Percentiles rank a stretch among this genome's conserved stretches.
phyloP scores from a whole-genome alignment of 30 jellyfish, hydroid and myxozoan species.

The Aurelia coerulea region DNA sequence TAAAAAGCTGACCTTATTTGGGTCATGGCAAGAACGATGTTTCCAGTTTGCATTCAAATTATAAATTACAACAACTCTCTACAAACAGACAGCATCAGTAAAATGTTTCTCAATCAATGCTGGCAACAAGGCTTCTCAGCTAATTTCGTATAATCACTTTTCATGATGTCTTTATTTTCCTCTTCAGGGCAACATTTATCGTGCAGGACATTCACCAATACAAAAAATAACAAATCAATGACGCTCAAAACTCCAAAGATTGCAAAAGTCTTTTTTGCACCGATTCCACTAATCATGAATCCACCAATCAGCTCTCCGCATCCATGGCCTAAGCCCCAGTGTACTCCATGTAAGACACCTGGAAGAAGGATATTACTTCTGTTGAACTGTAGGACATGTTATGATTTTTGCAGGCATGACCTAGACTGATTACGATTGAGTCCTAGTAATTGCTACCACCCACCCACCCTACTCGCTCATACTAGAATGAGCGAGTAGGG shows the following conservation, averaged over 20 bases:
- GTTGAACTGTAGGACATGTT: no score
- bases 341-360: conserved; percentile 93
- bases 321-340: conserved; percentile 99
- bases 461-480: no score
- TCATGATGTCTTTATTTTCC: background rate
- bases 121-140: background rate
- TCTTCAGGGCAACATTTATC: conserved; percentile 67
- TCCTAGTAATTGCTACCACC: no score
- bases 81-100: no score
- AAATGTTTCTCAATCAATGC: no score
- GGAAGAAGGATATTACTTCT: background rate
- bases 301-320: conserved; percentile 96
- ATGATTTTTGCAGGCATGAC: no score
- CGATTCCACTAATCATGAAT: conserved; percentile 81
- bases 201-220: conserved; percentile 48
- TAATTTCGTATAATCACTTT: background rate
- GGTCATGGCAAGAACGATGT: no score
- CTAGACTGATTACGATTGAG: no score
- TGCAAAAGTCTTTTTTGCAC: conserved; percentile 77
- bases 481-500: no score
- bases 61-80: no score
- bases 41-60: no score
- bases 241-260: conserved; percentile 78
- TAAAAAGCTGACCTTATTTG: no score
- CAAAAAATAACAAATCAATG: conserved; percentile 49